phyloP scores from a whole-genome alignment of 2,113 vertebrate genomes.

The Catharus bicknelli region DNA sequence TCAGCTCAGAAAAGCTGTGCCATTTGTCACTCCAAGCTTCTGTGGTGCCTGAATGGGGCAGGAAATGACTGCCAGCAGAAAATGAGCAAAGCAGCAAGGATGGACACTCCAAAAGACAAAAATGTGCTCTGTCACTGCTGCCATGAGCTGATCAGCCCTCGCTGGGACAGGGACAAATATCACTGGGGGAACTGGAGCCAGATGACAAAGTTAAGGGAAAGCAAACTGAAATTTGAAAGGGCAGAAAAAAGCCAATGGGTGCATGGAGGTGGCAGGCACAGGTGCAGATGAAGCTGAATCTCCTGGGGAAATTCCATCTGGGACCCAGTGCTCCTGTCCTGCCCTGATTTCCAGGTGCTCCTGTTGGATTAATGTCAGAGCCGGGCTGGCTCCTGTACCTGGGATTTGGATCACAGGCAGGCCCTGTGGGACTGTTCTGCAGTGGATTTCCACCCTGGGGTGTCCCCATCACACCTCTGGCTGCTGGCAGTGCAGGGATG shows the following conservation, averaged over 20 bases:
- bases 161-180: background rate
- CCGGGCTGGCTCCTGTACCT: background rate
- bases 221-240: background rate
- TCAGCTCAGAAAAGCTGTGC: background rate
- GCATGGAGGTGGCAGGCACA: background rate
- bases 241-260: fast-evolving
- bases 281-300: background rate
- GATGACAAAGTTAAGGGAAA: background rate
- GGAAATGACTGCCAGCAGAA: background rate
- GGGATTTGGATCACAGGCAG: background rate
- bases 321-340: background rate
- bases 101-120: background rate
- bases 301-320: background rate
- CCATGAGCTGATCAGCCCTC: background rate
- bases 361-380: background rate
- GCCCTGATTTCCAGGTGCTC: slow-evolving; percentile 20
- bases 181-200: background rate
- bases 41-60: background rate
- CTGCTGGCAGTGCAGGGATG: background rate
- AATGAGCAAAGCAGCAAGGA: background rate
- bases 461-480: background rate
- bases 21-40: background rate
- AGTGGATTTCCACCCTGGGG: background rate
- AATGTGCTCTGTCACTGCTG: background rate
- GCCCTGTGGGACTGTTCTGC: background rate